Evolutionary conservation across 2,797 vertebrate species (phyloP), one percentile per base, ranked within the genome.

Genomic region (Protonibea diacanthus): DNA sequence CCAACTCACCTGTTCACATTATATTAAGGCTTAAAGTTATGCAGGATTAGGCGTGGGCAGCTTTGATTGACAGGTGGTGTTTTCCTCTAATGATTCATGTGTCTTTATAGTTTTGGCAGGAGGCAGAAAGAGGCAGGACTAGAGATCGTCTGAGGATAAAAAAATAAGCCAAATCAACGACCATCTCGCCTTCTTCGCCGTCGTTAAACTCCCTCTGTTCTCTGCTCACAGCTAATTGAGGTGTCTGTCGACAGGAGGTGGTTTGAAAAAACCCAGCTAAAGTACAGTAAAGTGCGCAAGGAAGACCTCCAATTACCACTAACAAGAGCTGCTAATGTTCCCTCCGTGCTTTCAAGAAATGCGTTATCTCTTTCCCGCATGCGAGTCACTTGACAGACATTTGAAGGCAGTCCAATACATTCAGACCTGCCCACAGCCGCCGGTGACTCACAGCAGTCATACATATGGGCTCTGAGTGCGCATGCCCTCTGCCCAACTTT

Each of bases 391-490:
- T 61, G 53, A 66, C 51, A 75, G 60, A 25, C 67, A 52, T 52
- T 61, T 53, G 25, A 64, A 82, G 8, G 63, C 40, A 65, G 42
- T 45, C 23, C 33, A 15, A 29, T 58, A n/a, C 53, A 74, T 74
- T 75, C 25, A 81, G 48, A 45, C 64, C 27, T 17, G 10, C 25
- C 25, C 52, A 25, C 38, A 44, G 53, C 18, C 29, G 29, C 29
- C 6, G 29, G 1, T 84, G 82, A 87, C 75, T 82, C 73, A 56
- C 72, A 76, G 72, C 61, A 61, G 29, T 42, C 49, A 48, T 78
- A 66, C 67, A 79, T 62, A 63, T 51, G 49, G 82, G 66, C 76
- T 78, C 44, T 65, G 48, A 62, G 42, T 71, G 61, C 44, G 18
- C 66, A 49, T 52, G 20, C 42, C 18, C 38, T 52, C 9, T 49